phyloP scores from a whole-genome alignment of 2,797 vertebrate genomes.

The Sparus aurata region DNA sequence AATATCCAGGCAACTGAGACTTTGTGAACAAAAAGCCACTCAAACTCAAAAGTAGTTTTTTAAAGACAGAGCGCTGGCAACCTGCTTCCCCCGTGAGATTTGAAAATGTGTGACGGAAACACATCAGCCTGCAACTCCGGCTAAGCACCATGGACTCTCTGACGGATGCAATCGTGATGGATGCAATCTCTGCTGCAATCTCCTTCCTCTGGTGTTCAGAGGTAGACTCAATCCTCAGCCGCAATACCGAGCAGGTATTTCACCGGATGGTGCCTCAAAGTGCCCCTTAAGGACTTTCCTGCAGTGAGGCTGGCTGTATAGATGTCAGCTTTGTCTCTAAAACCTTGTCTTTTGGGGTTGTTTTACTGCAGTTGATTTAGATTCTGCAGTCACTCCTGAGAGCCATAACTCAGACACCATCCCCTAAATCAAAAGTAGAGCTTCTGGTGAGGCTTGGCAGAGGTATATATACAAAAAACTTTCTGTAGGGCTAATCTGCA shows the following conservation, averaged over 20 bases:
- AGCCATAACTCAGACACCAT: background rate
- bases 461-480: no score
- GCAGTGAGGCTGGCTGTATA: background rate
- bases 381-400: background rate
- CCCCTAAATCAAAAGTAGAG: background rate
- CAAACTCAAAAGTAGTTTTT: background rate
- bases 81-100: background rate
- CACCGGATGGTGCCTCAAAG: background rate
- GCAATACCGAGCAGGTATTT: background rate
- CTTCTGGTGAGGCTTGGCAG: background rate
- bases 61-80: background rate
- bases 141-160: slow-evolving; percentile 29
- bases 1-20: background rate
- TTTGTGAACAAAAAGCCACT: slow-evolving; percentile 1
- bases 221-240: slow-evolving; percentile 7
- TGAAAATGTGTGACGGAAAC: slow-evolving; percentile 10
- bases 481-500: background rate
- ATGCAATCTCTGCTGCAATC: slow-evolving; percentile 12
- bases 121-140: slow-evolving; percentile 19
- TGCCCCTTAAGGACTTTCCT: background rate
- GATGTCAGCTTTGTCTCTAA: slow-evolving; percentile 5
- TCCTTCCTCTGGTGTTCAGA: slow-evolving; percentile 7
- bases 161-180: slow-evolving; percentile 18
- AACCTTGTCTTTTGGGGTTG: background rate
- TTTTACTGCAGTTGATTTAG: slow-evolving; percentile 1